These are phyloP conservation scores for Chrosomus eos DNA, from an alignment of 2,797 vertebrate species.

Conservation along the genomic window DNA sequence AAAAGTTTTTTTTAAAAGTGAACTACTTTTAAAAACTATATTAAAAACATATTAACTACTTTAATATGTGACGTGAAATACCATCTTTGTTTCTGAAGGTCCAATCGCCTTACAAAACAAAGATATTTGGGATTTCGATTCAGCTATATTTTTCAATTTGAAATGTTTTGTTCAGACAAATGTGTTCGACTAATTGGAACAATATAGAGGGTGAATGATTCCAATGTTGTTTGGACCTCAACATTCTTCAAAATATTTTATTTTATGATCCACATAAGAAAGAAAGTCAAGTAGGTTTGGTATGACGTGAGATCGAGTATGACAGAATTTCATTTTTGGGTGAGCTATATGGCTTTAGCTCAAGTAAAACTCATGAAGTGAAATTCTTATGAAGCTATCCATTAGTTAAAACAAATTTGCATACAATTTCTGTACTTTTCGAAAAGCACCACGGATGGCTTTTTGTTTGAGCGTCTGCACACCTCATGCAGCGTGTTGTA, in stretches of 20 bases:
- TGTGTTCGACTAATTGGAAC: not conserved
- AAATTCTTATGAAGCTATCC: not conserved
- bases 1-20: too few species aligned
- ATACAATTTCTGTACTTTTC: not conserved
- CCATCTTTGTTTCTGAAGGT: not conserved
- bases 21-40: too few species aligned
- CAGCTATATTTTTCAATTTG: not conserved
- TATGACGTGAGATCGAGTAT: not conserved
- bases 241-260: too few species aligned
- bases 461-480: not conserved
- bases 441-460: not conserved
- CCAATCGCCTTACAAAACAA: not conserved
- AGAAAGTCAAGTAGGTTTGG: not conserved
- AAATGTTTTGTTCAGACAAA: not conserved
- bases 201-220: not conserved
- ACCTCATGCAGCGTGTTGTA: not conserved
- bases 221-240: not conserved
- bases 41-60: too few species aligned
- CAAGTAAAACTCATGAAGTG: not conserved
- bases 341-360: not conserved
- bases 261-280: too few species aligned
- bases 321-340: not conserved
- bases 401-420: not conserved
- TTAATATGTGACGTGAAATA: not conserved
- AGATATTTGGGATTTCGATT: not conserved